Evolutionary conservation across 1,140 invertebrate species (phyloP).

Genomic region (Campoletis sonorensis): DNA sequence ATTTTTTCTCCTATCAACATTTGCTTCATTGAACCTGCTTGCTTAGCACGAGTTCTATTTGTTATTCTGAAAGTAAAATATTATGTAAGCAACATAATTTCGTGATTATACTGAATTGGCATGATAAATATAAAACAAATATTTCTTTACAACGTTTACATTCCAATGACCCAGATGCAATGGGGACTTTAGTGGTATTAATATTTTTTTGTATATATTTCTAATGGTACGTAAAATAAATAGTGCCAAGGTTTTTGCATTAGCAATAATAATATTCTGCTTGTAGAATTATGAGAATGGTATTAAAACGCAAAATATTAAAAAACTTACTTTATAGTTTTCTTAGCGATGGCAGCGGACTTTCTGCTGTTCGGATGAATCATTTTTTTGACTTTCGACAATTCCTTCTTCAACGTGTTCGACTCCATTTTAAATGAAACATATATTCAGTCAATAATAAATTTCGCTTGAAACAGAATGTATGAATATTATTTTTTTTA

Average conservation of each 20-base stretch:
- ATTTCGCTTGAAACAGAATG: neutral
- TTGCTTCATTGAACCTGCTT: conserved; percentile 81
- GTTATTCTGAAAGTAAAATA: conserved; percentile 70
- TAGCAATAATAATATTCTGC: too few species aligned
- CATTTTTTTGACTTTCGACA: conserved; percentile 79
- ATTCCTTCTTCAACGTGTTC: conserved; percentile 68
- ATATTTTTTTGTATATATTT: neutral
- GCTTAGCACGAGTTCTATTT: conserved; percentile 81
- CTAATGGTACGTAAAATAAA: too few species aligned
- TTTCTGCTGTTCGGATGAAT: conserved; percentile 87
- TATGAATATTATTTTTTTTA: neutral
- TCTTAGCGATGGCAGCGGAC: conserved; percentile 82
- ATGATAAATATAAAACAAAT: neutral
- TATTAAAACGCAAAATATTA: too few species aligned
- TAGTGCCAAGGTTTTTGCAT: too few species aligned
- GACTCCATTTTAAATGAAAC: conserved; percentile 50
- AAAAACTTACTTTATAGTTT: conserved; percentile 78
- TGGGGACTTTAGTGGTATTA: neutral
- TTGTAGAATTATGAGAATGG: too few species aligned
- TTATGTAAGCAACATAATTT: neutral
- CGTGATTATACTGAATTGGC: neutral
- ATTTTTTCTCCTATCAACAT: conserved; percentile 85
- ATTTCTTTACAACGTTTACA: neutral
- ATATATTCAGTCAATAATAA: neutral
- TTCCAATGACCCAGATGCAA: neutral